These are phyloP conservation scores for Unio pictorum DNA, from an alignment of 2,888 invertebrate genomes.

Conservation along the genomic window DNA sequence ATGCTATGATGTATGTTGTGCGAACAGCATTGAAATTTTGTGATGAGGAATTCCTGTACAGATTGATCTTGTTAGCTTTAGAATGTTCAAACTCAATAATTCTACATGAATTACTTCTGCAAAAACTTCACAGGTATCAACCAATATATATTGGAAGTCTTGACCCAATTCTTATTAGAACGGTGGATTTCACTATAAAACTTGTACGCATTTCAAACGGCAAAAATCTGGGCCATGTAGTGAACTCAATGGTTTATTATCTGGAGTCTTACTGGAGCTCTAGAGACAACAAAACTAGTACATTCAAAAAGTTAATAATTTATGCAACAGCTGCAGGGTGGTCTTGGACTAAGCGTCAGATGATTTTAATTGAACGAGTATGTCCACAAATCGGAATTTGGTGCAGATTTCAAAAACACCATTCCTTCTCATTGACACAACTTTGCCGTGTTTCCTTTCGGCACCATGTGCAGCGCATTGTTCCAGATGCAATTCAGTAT, in stretches of 20 bases:
- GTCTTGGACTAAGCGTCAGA: constrained; percentile 45
- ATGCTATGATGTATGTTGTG: constrained; percentile 62
- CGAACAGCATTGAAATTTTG: constrained; percentile 53
- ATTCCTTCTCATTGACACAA: constrained; percentile 42
- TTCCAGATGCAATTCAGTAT: constrained; percentile 29
- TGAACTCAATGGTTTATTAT: constrained; percentile 53
- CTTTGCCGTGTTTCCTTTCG: constrained; percentile 42
- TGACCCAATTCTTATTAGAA: constrained; percentile 48
- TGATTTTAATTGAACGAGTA: constrained; percentile 40
- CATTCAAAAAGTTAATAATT: constrained; percentile 45
- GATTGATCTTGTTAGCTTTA: constrained; percentile 43
- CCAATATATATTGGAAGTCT: constrained; percentile 52
- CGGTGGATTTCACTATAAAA: constrained; percentile 52
- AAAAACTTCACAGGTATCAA: constrained; percentile 56
- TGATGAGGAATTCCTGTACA: constrained; percentile 50
- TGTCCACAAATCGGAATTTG: constrained; percentile 42
- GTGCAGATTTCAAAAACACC: constrained; percentile 36
- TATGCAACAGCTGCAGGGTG: constrained; percentile 54
- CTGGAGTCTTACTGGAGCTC: constrained; percentile 56
- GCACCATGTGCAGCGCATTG: constrained; percentile 21
- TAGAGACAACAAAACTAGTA: constrained; percentile 29
- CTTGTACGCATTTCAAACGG: constrained; percentile 40
- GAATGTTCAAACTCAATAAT: constrained; percentile 40
- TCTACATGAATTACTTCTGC: constrained; percentile 50
- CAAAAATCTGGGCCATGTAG: constrained; percentile 32